Evolutionary conservation across 2,888 invertebrate species (phyloP).

Genomic region (Brenthis ino): DNA sequence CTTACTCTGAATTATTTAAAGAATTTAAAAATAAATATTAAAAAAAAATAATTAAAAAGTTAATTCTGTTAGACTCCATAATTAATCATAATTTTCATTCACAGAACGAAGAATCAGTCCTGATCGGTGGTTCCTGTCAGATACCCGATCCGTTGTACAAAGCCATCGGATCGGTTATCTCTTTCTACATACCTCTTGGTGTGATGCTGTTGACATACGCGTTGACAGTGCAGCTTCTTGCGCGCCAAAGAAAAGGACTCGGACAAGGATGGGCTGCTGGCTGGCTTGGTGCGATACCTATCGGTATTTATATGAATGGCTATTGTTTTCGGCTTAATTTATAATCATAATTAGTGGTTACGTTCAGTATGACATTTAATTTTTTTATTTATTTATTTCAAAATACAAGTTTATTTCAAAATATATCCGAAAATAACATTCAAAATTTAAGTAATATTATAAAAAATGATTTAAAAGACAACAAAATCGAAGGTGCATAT

Average conservation of each 20-base stretch:
- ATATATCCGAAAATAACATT: no score
- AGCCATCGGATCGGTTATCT: slow-evolving; percentile 95
- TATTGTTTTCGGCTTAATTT: slow-evolving; percentile 1
- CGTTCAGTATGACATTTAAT: no score
- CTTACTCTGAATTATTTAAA: no score
- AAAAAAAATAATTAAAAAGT: neutral
- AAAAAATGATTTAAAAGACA: no score
- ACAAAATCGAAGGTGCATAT: no score
- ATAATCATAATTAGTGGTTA: no score
- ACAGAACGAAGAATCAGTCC: slow-evolving; percentile 91
- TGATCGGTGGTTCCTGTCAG: slow-evolving; percentile 92
- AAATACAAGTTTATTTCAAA: no score
- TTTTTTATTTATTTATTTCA: no score
- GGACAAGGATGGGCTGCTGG: slow-evolving; percentile 88
- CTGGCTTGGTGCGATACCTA: slow-evolving; percentile 85
- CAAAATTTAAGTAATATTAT: no score
- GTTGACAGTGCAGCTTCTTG: slow-evolving; percentile 93
- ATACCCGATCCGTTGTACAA: slow-evolving; percentile 95
- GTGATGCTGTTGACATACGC: slow-evolving; percentile 98
- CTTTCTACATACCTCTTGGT: slow-evolving; percentile 96
- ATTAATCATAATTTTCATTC: neutral
- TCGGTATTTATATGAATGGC: slow-evolving; percentile 67
- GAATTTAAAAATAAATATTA: no score
- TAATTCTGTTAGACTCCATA: neutral
- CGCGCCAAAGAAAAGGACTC: slow-evolving; percentile 89